Conservation (phyloP, 2,888 invertebrate species). For the Drosophila colorata region DNA sequence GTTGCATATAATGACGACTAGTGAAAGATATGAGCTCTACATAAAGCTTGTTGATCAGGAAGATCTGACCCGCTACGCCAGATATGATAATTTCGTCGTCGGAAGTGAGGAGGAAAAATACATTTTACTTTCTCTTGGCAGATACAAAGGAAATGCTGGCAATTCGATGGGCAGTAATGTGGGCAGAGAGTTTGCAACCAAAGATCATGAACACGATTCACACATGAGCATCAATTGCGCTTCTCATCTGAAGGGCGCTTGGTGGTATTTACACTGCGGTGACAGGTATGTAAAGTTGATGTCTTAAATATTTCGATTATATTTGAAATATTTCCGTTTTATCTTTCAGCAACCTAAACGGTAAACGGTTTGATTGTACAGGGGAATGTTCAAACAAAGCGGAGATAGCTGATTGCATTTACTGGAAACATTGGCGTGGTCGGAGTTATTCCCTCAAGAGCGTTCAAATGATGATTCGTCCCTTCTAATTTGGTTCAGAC, state of each 20-base stretch:
- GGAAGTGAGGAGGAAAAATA: no score
- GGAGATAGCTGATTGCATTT: conserved; percentile 1
- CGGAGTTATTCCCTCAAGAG: neutral
- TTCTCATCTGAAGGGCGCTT: neutral
- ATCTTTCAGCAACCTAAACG: conserved; percentile 1
- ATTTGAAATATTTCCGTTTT: neutral
- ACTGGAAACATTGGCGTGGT: neutral
- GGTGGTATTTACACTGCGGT: conserved; percentile 3
- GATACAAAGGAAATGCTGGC: no score
- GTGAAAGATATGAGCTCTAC: no score
- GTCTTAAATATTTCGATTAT: neutral
- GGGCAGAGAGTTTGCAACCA: neutral
- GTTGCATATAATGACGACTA: no score
- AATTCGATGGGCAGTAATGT: no score
- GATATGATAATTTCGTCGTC: no score
- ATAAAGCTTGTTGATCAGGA: no score
- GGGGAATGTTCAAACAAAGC: neutral
- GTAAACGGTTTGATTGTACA: neutral
- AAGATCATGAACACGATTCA: neutral
- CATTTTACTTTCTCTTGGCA: no score
- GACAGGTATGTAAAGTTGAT: neutral
- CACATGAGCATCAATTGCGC: neutral
- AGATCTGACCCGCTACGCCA: no score
- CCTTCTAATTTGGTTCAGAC: neutral
- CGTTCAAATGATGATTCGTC: conserved; percentile 11